Evolutionary conservation across 2,888 invertebrate species (phyloP), one percentile per base, ranked within the genome.

Genomic region (Lumbricus terrestris): DNA sequence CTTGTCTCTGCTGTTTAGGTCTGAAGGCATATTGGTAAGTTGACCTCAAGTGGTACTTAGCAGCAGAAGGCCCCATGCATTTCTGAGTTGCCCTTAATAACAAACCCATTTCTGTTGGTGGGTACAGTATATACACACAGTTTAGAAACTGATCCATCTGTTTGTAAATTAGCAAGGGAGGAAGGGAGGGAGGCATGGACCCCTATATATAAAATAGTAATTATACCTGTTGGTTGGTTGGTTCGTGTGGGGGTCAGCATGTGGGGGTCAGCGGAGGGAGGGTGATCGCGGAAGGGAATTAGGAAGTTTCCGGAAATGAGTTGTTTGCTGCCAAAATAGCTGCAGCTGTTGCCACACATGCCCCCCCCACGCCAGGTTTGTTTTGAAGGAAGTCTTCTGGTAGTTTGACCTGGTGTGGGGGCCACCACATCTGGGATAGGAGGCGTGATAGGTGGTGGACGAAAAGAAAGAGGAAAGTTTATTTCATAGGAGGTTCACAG

Each of bases 41-140:
- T 69, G 69, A n/a, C 69, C 69, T 69, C 69, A 69, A 69, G 69
- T 69, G 69, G 69, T n/a, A 69, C 69, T 69, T 69, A 69, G n/a
- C 69, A 29, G 8, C 69, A n/a, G 69, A n/a, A n/a, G n/a, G n/a
- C 13, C 69, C 4, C 11, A 69, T 8, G 29, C 29, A 1, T 69
- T 3, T 69, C 69, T 69, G 29, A 69, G 29, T 29, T 69, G n/a
- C 69, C 69, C 69, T n/a, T 54, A 54, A 29, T 54, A 29, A 54
- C 42, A 42, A 42, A 42, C 11, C 42, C 42, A 18, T 11, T 47
- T 47, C 69, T 69, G 69, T 69, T 69, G 29, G 69, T 29, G 29
- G 29, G 69, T n/a, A 69, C 69, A n/a, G 69, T 8, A n/a, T 69
- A 69, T n/a, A 69, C 8, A n/a, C 69, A 69, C 15, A n/a, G 29